Evolutionary conservation across 2,888 invertebrate species (phyloP).

Genomic region (Chymomyza amoena): DNA sequence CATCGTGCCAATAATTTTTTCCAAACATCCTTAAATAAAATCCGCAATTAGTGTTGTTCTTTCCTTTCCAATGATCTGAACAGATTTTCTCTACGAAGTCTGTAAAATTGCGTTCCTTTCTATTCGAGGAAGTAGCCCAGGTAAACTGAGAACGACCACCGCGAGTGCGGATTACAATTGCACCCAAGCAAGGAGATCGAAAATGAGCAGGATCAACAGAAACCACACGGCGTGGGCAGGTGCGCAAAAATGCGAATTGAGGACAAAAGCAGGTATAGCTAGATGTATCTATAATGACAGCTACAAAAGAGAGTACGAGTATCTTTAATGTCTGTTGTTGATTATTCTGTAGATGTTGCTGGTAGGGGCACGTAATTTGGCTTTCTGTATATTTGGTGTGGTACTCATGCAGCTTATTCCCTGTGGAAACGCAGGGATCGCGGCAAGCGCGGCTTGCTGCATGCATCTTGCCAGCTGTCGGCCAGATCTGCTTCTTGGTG

Average conservation of each 20-base stretch:
- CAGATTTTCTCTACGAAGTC: too few species aligned
- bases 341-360: constrained; percentile 23
- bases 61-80: too few species aligned
- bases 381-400: constrained; percentile 33
- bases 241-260: constrained; percentile 56
- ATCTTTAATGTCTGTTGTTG: constrained; percentile 6
- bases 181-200: background rate
- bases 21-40: too few species aligned
- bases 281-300: background rate
- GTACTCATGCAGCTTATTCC: constrained; percentile 3
- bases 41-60: too few species aligned
- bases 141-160: constrained; percentile 12
- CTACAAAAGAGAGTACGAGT: background rate
- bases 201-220: background rate
- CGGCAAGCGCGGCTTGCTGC: background rate
- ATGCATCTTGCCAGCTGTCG: constrained; percentile 19
- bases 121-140: background rate
- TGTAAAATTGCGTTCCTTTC: too few species aligned
- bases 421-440: background rate
- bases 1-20: too few species aligned
- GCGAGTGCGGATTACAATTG: constrained; percentile 1
- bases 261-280: constrained; percentile 41
- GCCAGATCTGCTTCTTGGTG: constrained; percentile 23
- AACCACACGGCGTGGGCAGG: constrained; percentile 47
- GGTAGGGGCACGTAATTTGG: constrained; percentile 58